Conservation (phyloP, 2,113 vertebrate species). For the Camelus bactrianus region DNA sequence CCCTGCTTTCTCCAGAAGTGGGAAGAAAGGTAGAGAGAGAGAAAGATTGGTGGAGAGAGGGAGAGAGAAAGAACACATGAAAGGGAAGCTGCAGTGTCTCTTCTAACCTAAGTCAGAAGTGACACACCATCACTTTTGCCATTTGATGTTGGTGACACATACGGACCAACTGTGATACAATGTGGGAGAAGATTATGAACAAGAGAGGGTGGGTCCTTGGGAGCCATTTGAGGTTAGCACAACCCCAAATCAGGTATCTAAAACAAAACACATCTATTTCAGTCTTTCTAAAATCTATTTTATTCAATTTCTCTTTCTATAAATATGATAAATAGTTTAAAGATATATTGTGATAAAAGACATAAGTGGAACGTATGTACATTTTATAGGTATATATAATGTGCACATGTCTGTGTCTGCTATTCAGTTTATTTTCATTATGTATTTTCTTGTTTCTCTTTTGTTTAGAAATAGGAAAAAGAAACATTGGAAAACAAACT, state of each 20-base stretch:
- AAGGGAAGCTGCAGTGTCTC: neutral
- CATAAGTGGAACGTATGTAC: neutral
- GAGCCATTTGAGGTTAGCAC: neutral
- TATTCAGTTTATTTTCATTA: neutral
- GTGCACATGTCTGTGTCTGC: neutral
- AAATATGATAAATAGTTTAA: neutral
- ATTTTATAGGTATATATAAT: neutral
- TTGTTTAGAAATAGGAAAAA: neutral
- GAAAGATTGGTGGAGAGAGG: rapidly evolving
- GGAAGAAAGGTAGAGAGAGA: neutral
- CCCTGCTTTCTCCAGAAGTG: neutral
- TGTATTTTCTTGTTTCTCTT: neutral
- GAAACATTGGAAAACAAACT: neutral
- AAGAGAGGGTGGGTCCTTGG: neutral
- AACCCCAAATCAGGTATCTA: neutral
- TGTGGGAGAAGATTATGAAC: neutral
- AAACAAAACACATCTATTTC: neutral
- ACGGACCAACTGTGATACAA: neutral
- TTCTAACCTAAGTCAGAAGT: neutral
- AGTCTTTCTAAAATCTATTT: neutral
- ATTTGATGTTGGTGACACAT: neutral
- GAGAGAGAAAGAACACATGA: neutral
- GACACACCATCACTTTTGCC: neutral
- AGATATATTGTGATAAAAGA: neutral
- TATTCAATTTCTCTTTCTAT: neutral